Evolutionary conservation across 2,113 vertebrate species (phyloP).

Genomic region (Poicephalus meyeri): DNA sequence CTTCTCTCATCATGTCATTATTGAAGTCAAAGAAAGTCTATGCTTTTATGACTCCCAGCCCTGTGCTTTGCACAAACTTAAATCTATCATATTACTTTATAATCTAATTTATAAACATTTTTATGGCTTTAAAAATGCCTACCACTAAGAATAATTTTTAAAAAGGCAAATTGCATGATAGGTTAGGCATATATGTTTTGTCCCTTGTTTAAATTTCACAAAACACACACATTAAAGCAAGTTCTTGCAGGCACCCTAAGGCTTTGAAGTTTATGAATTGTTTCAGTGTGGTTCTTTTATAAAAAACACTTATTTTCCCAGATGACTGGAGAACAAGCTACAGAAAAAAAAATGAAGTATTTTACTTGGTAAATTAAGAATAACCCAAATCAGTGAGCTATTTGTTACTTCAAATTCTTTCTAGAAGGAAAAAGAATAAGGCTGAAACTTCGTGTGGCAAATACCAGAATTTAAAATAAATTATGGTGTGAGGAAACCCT

Average conservation of each 20-base stretch:
- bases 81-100: neutral
- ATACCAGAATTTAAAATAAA: constrained; percentile 65
- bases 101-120: neutral
- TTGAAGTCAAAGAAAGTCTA: neutral
- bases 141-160: constrained; percentile 12
- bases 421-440: constrained; percentile 41
- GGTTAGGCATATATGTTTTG: neutral
- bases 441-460: constrained; percentile 36
- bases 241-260: constrained; percentile 12
- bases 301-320: constrained; percentile 50
- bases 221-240: constrained; percentile 25
- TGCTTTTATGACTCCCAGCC: neutral
- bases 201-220: constrained; percentile 21
- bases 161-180: constrained; percentile 17
- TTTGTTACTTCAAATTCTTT: constrained; percentile 66
- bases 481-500: neutral
- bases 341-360: constrained; percentile 51
- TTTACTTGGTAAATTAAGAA: constrained; percentile 68
- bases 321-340: constrained; percentile 39
- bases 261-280: constrained; percentile 42
- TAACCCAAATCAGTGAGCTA: constrained; percentile 54
- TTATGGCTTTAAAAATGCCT: neutral
- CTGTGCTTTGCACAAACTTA: neutral
- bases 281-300: constrained; percentile 47
- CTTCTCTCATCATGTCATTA: neutral